Conservation (phyloP, 2,113 vertebrate genomes). For the Oreochromis aureus region DNA sequence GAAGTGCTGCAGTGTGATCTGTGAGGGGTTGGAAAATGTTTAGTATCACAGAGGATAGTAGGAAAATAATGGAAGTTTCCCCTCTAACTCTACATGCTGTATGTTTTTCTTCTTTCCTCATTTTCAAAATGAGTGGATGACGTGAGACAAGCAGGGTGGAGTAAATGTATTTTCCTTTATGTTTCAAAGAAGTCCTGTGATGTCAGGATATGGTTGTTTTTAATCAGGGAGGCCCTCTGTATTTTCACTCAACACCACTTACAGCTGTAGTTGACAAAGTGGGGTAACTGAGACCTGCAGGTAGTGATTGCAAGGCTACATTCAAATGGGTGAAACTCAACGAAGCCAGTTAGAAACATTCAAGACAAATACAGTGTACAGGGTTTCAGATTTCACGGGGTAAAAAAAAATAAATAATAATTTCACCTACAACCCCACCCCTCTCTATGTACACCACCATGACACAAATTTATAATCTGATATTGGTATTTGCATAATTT, state of each 20-base stretch:
- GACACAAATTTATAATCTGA: conserved; percentile 9
- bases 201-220: conserved; percentile 7
- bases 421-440: neutral
- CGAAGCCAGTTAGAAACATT: neutral
- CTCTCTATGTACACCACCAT: neutral
- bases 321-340: neutral
- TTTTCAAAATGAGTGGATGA: neutral
- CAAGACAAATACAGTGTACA: neutral
- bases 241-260: neutral
- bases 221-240: neutral
- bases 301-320: neutral
- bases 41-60: neutral
- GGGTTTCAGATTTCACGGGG: neutral
- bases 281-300: neutral
- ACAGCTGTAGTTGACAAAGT: neutral
- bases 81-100: conserved; percentile 6
- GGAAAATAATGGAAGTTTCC: conserved; percentile 54
- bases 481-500: conserved; percentile 59
- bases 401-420: neutral
- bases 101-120: neutral
- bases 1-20: conserved; percentile 9
- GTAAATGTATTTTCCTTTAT: conserved; percentile 24
- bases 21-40: neutral
- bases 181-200: neutral
- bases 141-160: neutral